These are phyloP conservation scores for Actenoides hombroni DNA, from an alignment of 2,113 vertebrate species.

Conservation along the genomic window DNA sequence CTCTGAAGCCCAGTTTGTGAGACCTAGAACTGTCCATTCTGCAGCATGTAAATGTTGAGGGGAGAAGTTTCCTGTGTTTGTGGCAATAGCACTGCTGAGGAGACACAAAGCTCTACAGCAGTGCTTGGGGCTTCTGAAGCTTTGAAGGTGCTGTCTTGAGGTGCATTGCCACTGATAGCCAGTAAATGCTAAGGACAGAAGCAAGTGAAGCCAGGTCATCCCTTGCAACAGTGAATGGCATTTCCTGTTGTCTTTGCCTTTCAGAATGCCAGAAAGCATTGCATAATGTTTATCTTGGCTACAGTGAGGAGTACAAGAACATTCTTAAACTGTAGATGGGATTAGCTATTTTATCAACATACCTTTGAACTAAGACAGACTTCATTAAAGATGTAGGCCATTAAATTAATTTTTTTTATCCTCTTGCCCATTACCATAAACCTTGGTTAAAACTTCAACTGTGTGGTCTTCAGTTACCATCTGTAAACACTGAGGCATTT, in stretches of 20 bases:
- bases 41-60: background rate
- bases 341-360: background rate
- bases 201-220: background rate
- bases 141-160: background rate
- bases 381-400: background rate
- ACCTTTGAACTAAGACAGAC: background rate
- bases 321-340: background rate
- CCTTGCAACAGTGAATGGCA: background rate
- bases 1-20: background rate
- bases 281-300: background rate
- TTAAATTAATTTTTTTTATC: background rate
- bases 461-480: background rate
- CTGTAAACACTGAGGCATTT: background rate
- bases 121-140: background rate
- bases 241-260: background rate
- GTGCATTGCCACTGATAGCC: background rate
- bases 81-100: background rate
- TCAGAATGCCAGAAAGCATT: background rate
- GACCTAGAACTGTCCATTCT: background rate
- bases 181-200: background rate
- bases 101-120: background rate
- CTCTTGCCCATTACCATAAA: fast-evolving
- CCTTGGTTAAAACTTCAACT: background rate
- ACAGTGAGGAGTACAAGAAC: background rate
- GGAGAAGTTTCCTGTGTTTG: background rate